Evolutionary conservation across 1,140 invertebrate species (phyloP), one percentile per base, ranked within the genome.

Genomic region (Drosophila parvula): DNA sequence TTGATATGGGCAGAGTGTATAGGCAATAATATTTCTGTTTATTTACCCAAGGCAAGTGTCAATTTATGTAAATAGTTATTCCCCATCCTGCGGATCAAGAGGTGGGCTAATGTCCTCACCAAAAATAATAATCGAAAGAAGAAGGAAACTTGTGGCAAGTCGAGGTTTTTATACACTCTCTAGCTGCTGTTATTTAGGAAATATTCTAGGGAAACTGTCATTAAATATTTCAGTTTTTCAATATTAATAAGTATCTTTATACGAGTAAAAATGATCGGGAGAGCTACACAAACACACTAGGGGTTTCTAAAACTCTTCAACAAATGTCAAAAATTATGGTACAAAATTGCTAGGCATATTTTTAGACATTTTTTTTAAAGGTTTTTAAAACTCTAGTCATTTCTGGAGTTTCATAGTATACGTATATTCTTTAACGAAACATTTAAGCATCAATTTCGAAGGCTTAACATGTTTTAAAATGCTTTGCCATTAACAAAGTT

Each of bases 41-140:
- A 12, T 50, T 63, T 55, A 32, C 38, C 41, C 62, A 60, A 38
- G 62, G 67, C 38, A 65, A 76, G 84, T 89, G 83, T 88, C 83
- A 74, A 83, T 78, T 86, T 79, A 79, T 70, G 73, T 74, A 83
- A 83, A 83, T 79, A 50, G 62, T 64, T 55, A 53, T 57, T 62
- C 9, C 53, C 50, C 32, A 57, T 47, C 14, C 41, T 0, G 6
- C 0, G 18, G 7, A 16, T 10, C 5, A 7, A 14, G 43, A 38
- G 61, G 47, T 47, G 56, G 53, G 64, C 62, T 69, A 83, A 79
- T 84, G 59, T 70, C 77, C 60, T 75, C 14, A 30, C 27, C 38
- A 74, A 73, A 36, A 55, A 41, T 22, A 40, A 71, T 30, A 36
- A 55, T 38, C 34, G 7, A 55, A 5, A 27, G 2, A 28, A 53